Base-by-base conservation (phyloP, 2,113 vertebrate genomes). In the Serinus canaria region DNA sequence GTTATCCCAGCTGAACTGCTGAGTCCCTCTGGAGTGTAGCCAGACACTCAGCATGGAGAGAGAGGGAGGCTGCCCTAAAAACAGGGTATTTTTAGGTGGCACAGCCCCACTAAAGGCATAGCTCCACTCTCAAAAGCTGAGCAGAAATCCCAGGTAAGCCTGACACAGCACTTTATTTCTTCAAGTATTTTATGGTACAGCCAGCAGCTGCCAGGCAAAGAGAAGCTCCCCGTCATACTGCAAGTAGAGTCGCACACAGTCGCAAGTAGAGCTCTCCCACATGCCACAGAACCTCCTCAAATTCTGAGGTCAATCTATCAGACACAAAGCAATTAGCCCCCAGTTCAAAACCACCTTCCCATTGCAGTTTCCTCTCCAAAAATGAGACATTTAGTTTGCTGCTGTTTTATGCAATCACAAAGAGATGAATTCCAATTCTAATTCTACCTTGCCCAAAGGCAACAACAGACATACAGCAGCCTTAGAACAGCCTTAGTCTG, bases 201-300 rank as follows among this genome's bases (percentile, higher is more conserved):
- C 24, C 69, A 91, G 50, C n/a, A 70, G 41, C n/a, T 69, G 39
- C 30, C 72, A 83, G 31, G 33, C 21, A 73, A 59, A 87, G 49
- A 68, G 30, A 68, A 41, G 30, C 3, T 58, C 39, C 17, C 12
- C 30, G 14, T 9, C 13, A 3, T 10, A 33, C 15, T 47, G 23
- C n/a, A 59, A 89, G 33, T 10, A 1, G 2, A 78, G 22, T 30
- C 0, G 0, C 50, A n/a, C n/a, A n/a, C n/a, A n/a, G n/a, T n/a
- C n/a, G n/a, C n/a, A n/a, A n/a, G n/a, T n/a, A n/a, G n/a, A n/a
- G n/a, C 73, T 58, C 41, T 81, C 41, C 22, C 46, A 20, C 0
- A 1, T 18, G 20, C 30, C 55, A 43, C 8, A 55, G 16, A 86
- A 75, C 7, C 41, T 41, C 15, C 17, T 69, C 76, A 23, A n/a